These are phyloP conservation scores for Danio rerio DNA, from an alignment of 2,113 vertebrate species.

Conservation along the genomic window GRCz12tu NC_133187.1:38835501-38836000, in stretches of 20 bases:
- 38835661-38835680: slow-evolving; percentile 66
- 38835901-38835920: no score
- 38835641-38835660: slow-evolving; percentile 72
- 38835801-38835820: not conserved
- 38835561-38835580: slow-evolving; percentile 66
- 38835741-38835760: slow-evolving; percentile 27
- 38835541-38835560: slow-evolving; percentile 58
- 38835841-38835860: no score
- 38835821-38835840: no score
- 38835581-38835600: slow-evolving; percentile 62
- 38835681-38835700: slow-evolving; percentile 70
- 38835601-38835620: slow-evolving; percentile 68
- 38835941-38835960: no score
- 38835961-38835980: no score
- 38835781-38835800: not conserved
- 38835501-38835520: slow-evolving; percentile 40
- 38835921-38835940: no score
- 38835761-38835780: slow-evolving; percentile 23
- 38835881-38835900: no score
- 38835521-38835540: slow-evolving; percentile 52
- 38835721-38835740: slow-evolving; percentile 63
- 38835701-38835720: slow-evolving; percentile 62
- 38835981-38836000: no score
- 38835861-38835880: no score
- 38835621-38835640: slow-evolving; percentile 81